Evolutionary conservation across 2,888 invertebrate species (phyloP), one percentile per base, ranked within the genome.

Genomic region (Melieria crassipennis): DNA sequence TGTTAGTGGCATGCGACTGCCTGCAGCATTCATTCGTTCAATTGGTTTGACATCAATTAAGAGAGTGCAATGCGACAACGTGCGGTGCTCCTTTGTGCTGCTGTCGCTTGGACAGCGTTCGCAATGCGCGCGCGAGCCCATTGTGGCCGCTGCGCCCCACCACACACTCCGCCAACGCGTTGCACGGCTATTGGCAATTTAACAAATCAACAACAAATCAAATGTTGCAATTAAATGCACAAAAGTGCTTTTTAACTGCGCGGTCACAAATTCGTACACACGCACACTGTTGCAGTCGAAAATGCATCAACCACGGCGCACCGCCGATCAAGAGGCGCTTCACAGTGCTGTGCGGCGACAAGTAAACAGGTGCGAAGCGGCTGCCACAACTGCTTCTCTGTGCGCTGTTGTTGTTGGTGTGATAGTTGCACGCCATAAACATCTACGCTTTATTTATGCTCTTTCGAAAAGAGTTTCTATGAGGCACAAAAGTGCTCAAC

Each of bases 21-120:
- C 30, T 30, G 30, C 30, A 67, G 58, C 47, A 57, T 16, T 52
- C 65, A 73, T 47, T 47, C 47, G 42, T 65, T 69, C 72, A 70
- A 70, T 73, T 70, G 70, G 56, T 60, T 70, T 64, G 64, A 67
- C 70, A 73, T 70, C 70, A 70, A 70, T 73, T 73, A 73, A 70
- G 66, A 62, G 65, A 66, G 73, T 70, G 64, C 69, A 72, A 67
- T 58, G 62, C 63, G 58, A 57, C 50, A 11, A 50, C 47, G 57
- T 55, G 57, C 45, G 11, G 55, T 61, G 56, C 9, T 60, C 45
- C 5, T 11, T 43, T 66, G 4, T 58, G 45, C 30, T 45, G 16
- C 9, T 52, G 47, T 10, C 48, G 58, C 58, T 66, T 11, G 4
- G 6, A 16, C 43, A 6, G 45, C 43, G 16, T 13, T 7, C n/a